Conservation (phyloP, 2,113 vertebrate genomes). For the Cyanoliseus patagonus region DNA sequence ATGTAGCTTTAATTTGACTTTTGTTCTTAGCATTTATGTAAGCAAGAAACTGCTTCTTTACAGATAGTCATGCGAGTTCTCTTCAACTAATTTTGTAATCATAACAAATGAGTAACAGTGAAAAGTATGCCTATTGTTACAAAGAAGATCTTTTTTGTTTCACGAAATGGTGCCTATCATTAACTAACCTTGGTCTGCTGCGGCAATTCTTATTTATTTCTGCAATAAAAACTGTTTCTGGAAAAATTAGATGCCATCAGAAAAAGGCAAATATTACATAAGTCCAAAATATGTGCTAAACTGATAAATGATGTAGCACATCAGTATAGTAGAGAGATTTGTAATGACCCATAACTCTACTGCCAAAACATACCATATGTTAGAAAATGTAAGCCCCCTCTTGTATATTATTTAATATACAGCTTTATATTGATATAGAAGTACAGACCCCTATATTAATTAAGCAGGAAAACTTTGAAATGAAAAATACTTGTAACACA, state of each 20-base stretch:
- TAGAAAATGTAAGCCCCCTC: not conserved
- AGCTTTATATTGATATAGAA: not conserved
- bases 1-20: not conserved
- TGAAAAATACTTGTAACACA: not conserved
- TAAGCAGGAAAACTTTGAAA: not conserved
- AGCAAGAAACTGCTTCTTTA: not conserved
- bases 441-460: not conserved
- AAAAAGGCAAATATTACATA: not conserved
- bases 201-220: not conserved
- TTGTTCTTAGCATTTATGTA: not conserved
- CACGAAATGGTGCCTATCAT: not conserved
- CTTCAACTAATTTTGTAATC: not conserved
- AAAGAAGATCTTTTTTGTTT: not conserved
- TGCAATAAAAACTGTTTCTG: not conserved
- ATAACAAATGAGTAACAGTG: not conserved
- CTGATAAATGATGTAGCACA: not conserved
- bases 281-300: not conserved
- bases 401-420: not conserved
- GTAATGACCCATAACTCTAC: not conserved
- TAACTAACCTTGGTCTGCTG: not conserved
- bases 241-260: not conserved
- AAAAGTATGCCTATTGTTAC: not conserved
- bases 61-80: not conserved
- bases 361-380: not conserved
- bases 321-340: not conserved